phyloP scores from a whole-genome alignment of 1,140 invertebrate genomes.

The silkworm (Bombyx mori) region DNA sequence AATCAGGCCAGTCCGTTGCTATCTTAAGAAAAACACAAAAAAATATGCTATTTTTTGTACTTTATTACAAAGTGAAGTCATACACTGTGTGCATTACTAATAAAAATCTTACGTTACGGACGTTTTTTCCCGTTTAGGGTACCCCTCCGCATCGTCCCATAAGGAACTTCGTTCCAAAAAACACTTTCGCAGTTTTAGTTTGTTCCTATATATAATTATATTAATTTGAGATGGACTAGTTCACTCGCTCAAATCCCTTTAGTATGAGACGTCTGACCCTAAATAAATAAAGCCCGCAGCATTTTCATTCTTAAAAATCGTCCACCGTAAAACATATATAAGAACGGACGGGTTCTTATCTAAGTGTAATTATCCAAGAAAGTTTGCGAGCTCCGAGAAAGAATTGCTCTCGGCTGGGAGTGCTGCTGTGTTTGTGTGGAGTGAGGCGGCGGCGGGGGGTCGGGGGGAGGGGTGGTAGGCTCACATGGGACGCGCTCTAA shows the following conservation, averaged over 20 bases:
- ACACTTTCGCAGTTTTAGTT: background rate
- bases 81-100: too few relatives aligned
- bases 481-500: slow-evolving; percentile 68
- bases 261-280: too few relatives aligned
- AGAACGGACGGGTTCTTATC: slow-evolving; percentile 28
- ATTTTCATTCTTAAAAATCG: background rate
- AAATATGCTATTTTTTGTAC: too few relatives aligned
- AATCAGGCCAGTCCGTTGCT: too few relatives aligned
- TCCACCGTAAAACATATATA: slow-evolving; percentile 17
- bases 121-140: too few relatives aligned
- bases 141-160: too few relatives aligned
- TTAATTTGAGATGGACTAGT: background rate
- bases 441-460: slow-evolving; percentile 13
- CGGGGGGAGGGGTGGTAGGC: slow-evolving; percentile 37
- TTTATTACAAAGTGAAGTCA: too few relatives aligned
- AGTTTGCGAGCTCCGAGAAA: slow-evolving; percentile 65
- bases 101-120: too few relatives aligned
- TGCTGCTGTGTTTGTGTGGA: slow-evolving; percentile 24
- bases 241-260: too few relatives aligned
- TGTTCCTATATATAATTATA: slow-evolving; percentile 1
- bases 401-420: slow-evolving; percentile 53
- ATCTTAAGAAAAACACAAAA: too few relatives aligned
- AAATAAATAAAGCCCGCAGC: too few relatives aligned
- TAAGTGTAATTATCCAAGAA: slow-evolving; percentile 63
- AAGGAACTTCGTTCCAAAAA: too few relatives aligned